Percentiles rank a stretch among this genome's conserved stretches.
These are phyloP conservation scores for Drosophila funebris DNA, from an alignment of 1,140 invertebrate genomes.

Conservation along the genomic window DNA sequence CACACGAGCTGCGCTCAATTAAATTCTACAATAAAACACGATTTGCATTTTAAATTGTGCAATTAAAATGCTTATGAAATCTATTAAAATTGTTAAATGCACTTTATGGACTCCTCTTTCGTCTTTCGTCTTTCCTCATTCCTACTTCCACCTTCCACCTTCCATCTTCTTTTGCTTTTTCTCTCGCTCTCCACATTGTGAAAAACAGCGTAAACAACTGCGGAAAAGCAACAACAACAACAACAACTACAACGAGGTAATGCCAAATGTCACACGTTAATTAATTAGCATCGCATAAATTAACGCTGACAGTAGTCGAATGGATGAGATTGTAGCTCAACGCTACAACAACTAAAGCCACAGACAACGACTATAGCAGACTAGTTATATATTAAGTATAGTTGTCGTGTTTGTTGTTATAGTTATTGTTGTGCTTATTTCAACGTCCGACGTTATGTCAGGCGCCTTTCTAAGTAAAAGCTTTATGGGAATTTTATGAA, in stretches of 20 bases:
- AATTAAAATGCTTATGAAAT: conserved; percentile 83
- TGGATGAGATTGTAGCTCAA: not conserved
- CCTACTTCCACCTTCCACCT: not conserved
- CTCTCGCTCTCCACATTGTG: conserved; percentile 7
- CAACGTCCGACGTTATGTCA: not conserved
- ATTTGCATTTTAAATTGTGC: conserved; percentile 82
- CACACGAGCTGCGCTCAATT: conserved; percentile 67
- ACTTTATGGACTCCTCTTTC: conserved; percentile 58
- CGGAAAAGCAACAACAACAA: conserved; percentile 38
- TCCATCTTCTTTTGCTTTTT: too few species aligned
- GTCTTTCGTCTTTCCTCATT: not conserved
- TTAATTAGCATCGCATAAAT: conserved; percentile 57
- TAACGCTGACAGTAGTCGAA: conserved; percentile 21
- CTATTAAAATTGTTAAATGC: conserved; percentile 80
- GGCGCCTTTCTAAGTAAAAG: conserved; percentile 32
- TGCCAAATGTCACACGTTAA: conserved; percentile 72
- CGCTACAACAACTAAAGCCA: not conserved
- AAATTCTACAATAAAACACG: conserved; percentile 77
- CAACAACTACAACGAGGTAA: conserved; percentile 55
- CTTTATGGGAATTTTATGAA: not conserved
- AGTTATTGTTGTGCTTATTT: not conserved
- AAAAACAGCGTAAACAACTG: conserved; percentile 8
- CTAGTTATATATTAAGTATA: conserved; percentile 2
- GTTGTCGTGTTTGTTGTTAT: not conserved
- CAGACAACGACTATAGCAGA: not conserved